Percentiles rank a stretch among this genome's conserved stretches.
Conservation (phyloP, 2,113 vertebrate genomes). For the Helogale parvula region DNA sequence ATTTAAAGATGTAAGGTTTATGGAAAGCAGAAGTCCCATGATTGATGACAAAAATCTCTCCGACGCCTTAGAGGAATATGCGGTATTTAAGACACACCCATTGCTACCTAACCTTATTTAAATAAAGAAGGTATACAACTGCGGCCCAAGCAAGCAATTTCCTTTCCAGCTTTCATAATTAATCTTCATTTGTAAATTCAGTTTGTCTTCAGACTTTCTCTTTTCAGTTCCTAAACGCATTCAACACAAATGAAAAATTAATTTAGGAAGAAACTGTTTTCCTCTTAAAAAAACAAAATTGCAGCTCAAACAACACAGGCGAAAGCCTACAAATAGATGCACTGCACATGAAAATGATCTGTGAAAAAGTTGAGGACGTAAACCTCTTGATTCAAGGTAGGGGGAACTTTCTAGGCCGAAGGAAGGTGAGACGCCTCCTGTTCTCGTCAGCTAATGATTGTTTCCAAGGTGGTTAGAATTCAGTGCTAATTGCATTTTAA, state of each 20-base stretch:
- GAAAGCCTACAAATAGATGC: not conserved
- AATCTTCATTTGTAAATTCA: conserved; percentile 67
- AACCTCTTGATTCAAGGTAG: conserved; percentile 37
- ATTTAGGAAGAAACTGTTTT: conserved; percentile 64
- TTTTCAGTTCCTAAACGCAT: conserved; percentile 54
- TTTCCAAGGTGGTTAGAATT: conserved; percentile 69
- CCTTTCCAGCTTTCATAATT: conserved; percentile 61
- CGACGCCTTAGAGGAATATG: not conserved
- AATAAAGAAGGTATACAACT: conserved; percentile 35
- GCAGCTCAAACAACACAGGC: not conserved
- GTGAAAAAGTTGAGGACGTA: not conserved
- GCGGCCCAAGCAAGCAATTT: conserved; percentile 47
- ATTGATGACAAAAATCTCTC: conserved; percentile 33
- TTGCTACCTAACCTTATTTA: conserved; percentile 30
- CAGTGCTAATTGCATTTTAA: conserved; percentile 64
- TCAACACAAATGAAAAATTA: conserved; percentile 63
- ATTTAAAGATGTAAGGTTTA: conserved; percentile 28
- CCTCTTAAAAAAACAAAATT: not conserved
- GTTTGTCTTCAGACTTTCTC: conserved; percentile 34
- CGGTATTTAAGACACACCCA: not conserved
- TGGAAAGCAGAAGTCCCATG: not conserved
- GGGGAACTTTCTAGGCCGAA: conserved; percentile 29
- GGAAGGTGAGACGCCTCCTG: conserved; percentile 34
- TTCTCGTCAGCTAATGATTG: conserved; percentile 46
- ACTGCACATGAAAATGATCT: not conserved